phyloP scores from a whole-genome alignment of 2,797 vertebrate genomes.

The Galago senegalensis region DNA sequence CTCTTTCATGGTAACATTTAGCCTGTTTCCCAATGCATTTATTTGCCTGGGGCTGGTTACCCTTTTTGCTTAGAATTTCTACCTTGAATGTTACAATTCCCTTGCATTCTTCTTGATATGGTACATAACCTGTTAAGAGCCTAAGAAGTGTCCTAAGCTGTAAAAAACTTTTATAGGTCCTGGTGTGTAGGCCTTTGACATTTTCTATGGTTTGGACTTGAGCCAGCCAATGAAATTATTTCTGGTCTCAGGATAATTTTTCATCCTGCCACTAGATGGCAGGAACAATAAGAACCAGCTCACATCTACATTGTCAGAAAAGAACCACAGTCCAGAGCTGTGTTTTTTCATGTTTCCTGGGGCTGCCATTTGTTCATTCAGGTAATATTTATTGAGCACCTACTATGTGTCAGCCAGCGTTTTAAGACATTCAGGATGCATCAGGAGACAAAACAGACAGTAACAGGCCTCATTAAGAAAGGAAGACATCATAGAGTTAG shows the following conservation, averaged over 20 bases:
- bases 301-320: not conserved
- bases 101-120: not conserved
- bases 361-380: not conserved
- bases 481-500: not conserved
- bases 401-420: not conserved
- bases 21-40: not conserved
- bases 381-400: not conserved
- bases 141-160: not conserved
- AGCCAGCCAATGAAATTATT: constrained; percentile 47
- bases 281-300: constrained; percentile 74
- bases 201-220: constrained; percentile 30
- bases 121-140: not conserved
- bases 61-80: not conserved
- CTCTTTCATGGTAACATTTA: not conserved
- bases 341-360: not conserved
- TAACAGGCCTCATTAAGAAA: not conserved
- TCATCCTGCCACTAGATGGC: constrained; percentile 83
- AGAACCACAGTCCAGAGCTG: not conserved
- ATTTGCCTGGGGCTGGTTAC: not conserved
- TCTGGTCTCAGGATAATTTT: constrained; percentile 67
- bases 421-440: not conserved
- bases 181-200: not conserved
- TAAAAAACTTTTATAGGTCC: not conserved
- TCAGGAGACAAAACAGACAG: not conserved
- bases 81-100: not conserved